Percentiles rank a stretch among this genome's conserved stretches.
Evolutionary conservation across 2,797 vertebrate species (phyloP).

Genomic region (Agapornis canus): DNA sequence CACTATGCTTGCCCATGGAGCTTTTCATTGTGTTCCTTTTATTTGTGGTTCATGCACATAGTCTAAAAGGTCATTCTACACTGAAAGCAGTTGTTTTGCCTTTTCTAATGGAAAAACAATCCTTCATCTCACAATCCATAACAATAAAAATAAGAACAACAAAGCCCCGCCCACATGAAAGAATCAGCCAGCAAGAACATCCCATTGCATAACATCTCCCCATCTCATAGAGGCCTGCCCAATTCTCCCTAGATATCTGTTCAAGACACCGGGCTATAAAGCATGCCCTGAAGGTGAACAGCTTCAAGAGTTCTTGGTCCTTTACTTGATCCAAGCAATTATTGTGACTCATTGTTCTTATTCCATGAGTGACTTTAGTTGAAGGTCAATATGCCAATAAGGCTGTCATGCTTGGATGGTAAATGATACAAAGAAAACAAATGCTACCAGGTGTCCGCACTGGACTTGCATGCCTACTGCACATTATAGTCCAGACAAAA

Average conservation of each 20-base stretch:
- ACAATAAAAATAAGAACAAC: slow-evolving; percentile 63
- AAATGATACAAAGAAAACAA: slow-evolving; percentile 2
- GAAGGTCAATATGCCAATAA: slow-evolving; percentile 32
- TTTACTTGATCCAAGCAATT: slow-evolving; percentile 25
- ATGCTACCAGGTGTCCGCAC: background rate
- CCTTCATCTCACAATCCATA: slow-evolving; percentile 52
- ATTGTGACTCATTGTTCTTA: slow-evolving; percentile 9
- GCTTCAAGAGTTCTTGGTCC: background rate
- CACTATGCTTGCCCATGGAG: slow-evolving; percentile 24
- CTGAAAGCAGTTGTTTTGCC: slow-evolving; percentile 66
- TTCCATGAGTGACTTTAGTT: slow-evolving; percentile 17
- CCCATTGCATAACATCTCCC: slow-evolving; percentile 28
- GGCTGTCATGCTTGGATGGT: background rate
- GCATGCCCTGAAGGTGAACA: slow-evolving; percentile 1
- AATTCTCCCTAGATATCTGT: slow-evolving; percentile 5
- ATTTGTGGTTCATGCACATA: slow-evolving; percentile 60
- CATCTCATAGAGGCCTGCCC: background rate
- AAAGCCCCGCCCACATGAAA: slow-evolving; percentile 50
- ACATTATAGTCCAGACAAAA: background rate
- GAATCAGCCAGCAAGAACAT: slow-evolving; percentile 31
- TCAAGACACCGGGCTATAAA: slow-evolving; percentile 25
- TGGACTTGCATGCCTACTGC: background rate
- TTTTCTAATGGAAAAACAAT: slow-evolving; percentile 68
- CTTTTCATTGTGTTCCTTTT: slow-evolving; percentile 59
- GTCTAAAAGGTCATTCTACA: slow-evolving; percentile 62